phyloP scores from a whole-genome alignment of 2,888 invertebrate species.

The Peribatodes rhomboidaria region DNA sequence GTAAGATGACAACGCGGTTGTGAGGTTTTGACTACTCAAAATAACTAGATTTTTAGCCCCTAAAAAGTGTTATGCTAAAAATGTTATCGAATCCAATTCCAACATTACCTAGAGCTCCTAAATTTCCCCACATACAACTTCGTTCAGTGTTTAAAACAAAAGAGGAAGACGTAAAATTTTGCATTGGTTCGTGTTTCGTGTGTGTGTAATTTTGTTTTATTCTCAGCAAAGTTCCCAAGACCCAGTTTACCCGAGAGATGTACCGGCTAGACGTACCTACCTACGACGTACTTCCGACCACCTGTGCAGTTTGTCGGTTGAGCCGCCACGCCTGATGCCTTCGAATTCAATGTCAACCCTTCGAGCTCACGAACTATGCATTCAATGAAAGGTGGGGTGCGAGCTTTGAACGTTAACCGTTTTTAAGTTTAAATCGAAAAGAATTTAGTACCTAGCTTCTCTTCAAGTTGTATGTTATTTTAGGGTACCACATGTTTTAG shows the following conservation, averaged over 20 bases:
- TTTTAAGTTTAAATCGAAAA: constrained; percentile 10
- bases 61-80: too few relatives aligned
- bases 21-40: too few relatives aligned
- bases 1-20: too few relatives aligned
- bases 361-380: constrained; percentile 24
- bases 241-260: not conserved
- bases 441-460: not conserved
- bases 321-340: constrained; percentile 32
- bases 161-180: too few relatives aligned
- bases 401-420: constrained; percentile 25
- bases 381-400: constrained; percentile 26
- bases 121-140: too few relatives aligned
- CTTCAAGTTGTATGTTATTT: not conserved
- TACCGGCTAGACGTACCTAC: not conserved
- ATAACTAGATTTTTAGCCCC: too few relatives aligned
- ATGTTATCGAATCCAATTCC: too few relatives aligned
- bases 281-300: constrained; percentile 18
- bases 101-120: too few relatives aligned
- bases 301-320: constrained; percentile 32
- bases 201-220: not conserved
- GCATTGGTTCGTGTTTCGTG: not conserved
- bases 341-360: constrained; percentile 39
- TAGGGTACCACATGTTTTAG: not conserved
- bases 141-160: too few relatives aligned
- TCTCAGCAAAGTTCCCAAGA: constrained; percentile 1